Conservation (phyloP, 2,797 vertebrate species). For the Rhinogobio ventralis region DNA sequence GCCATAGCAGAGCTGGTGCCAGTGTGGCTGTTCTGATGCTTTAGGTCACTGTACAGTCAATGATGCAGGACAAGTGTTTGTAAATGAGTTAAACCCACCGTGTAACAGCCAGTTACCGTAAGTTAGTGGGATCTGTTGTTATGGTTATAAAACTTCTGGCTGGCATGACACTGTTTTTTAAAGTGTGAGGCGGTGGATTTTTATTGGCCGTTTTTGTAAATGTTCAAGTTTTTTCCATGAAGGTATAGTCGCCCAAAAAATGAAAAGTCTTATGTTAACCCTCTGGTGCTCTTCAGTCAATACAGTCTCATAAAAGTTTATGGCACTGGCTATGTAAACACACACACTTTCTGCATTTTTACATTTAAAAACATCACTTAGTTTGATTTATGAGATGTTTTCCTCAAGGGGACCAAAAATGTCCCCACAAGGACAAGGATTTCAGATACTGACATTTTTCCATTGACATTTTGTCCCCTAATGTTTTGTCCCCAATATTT, state of each 20-base stretch:
- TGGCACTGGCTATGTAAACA: too few species aligned
- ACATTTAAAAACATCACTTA: too few species aligned
- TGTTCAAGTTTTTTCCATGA: background rate
- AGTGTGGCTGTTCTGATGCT: conserved; percentile 44
- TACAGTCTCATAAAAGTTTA: too few species aligned
- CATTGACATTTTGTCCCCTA: too few species aligned
- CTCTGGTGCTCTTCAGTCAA: background rate
- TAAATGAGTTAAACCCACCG: conserved; percentile 6
- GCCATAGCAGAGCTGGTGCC: conserved; percentile 55
- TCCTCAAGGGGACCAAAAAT: too few species aligned
- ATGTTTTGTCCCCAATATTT: too few species aligned
- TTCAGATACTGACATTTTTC: too few species aligned
- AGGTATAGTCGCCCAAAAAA: background rate
- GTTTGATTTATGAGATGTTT: too few species aligned
- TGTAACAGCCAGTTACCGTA: conserved; percentile 46
- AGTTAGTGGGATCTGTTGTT: conserved; percentile 33
- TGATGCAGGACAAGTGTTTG: conserved; percentile 34
- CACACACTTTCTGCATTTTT: too few species aligned
- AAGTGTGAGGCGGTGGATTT: background rate
- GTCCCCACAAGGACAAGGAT: too few species aligned
- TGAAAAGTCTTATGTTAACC: background rate
- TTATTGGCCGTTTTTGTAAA: conserved; percentile 3
- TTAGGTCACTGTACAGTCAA: conserved; percentile 43
- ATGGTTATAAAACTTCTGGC: conserved; percentile 38
- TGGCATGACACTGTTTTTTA: background rate